phyloP scores from a whole-genome alignment of 2,113 vertebrate genomes.

The Gymnogyps californianus region DNA sequence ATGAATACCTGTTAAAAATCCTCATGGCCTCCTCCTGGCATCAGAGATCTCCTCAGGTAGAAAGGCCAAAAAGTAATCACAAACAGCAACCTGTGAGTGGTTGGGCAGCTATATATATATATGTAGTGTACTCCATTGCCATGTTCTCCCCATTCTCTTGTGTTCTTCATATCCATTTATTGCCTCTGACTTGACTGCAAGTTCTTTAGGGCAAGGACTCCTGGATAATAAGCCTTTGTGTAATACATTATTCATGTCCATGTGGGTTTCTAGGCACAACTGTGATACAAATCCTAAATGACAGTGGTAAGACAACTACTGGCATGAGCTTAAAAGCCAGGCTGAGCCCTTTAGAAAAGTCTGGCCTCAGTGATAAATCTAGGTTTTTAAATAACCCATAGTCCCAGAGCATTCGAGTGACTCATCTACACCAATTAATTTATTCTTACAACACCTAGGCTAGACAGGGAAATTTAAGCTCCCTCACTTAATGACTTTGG shows the following conservation, averaged over 20 bases:
- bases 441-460: constrained; percentile 35
- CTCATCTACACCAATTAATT: constrained; percentile 25
- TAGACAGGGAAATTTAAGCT: constrained; percentile 21
- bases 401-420: background rate
- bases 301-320: constrained; percentile 14
- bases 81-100: background rate
- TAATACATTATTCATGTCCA: constrained; percentile 1
- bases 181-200: background rate
- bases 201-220: background rate
- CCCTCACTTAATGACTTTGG: background rate
- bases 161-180: background rate
- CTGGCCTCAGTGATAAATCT: constrained; percentile 25
- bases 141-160: background rate
- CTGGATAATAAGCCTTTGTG: constrained; percentile 1
- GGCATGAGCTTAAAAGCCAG: constrained; percentile 31
- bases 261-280: background rate
- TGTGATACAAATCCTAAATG: constrained; percentile 46
- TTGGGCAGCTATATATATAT: fast-evolving
- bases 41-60: background rate
- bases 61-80: background rate
- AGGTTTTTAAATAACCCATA: constrained; percentile 26
- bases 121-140: background rate
- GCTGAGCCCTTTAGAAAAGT: constrained; percentile 22
- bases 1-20: background rate
- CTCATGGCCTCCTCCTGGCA: background rate